Evolutionary conservation across 1,140 invertebrate genomes (phyloP).

Genomic region (Platyscapa corneri): DNA sequence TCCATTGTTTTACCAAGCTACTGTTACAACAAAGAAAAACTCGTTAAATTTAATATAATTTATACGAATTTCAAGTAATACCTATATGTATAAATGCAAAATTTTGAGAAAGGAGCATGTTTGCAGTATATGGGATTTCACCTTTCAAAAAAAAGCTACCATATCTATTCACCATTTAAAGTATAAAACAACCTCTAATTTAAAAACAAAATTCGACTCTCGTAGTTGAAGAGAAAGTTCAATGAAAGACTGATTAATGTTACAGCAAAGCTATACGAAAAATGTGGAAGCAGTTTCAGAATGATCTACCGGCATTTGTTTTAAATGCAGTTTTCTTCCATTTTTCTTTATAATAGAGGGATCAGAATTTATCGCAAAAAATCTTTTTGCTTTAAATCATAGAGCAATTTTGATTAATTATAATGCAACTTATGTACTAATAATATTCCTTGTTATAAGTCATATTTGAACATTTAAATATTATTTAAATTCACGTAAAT

Average conservation of each 20-base stretch:
- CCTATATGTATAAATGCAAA: neutral
- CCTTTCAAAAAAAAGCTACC: conserved; percentile 6
- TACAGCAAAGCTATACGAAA: conserved; percentile 9
- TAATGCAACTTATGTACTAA: neutral
- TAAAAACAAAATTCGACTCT: conserved; percentile 1
- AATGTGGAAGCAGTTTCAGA: neutral
- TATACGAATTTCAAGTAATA: neutral
- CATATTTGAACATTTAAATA: too few species aligned
- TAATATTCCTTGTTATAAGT: too few species aligned
- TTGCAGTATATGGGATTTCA: neutral
- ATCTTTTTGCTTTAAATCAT: neutral
- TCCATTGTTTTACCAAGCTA: conserved; percentile 1
- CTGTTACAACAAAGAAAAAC: neutral
- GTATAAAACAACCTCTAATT: conserved; percentile 14
- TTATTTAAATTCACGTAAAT: too few species aligned
- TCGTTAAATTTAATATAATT: conserved; percentile 9
- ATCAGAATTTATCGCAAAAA: neutral
- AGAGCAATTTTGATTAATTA: neutral
- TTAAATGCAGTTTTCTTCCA: neutral
- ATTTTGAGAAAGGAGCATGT: conserved; percentile 10
- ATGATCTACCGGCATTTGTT: neutral
- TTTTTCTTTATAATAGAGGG: neutral
- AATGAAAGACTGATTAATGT: conserved; percentile 20
- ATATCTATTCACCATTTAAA: conserved; percentile 3
- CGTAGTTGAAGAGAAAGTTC: conserved; percentile 4